phyloP scores from a whole-genome alignment of 2,113 vertebrate genomes.

The Prolemur simus region DNA sequence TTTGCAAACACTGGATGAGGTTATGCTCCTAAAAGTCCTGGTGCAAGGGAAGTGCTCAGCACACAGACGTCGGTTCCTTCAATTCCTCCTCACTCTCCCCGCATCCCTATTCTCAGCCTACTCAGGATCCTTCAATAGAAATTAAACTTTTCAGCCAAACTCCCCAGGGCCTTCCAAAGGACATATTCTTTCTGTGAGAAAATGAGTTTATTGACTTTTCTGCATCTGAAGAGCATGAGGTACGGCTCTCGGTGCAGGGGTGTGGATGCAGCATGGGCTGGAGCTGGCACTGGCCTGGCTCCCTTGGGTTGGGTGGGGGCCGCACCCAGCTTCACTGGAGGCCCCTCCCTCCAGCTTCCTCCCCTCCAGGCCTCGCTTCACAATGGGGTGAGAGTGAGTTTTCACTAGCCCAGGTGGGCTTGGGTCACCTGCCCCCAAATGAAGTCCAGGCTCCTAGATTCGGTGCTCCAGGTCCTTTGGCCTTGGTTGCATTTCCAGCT shows the following conservation, averaged over 20 bases:
- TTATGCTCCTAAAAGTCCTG: not conserved
- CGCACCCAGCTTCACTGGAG: fast-evolving
- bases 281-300: not conserved
- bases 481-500: not conserved
- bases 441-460: not conserved
- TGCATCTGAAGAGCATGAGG: not conserved
- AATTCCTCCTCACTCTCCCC: not conserved
- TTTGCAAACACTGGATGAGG: not conserved
- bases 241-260: not conserved
- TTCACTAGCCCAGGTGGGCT: not conserved
- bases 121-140: constrained; percentile 37
- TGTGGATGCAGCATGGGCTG: fast-evolving
- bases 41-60: not conserved
- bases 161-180: not conserved
- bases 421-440: not conserved
- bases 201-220: constrained; percentile 54
- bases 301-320: not conserved
- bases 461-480: not conserved
- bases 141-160: constrained; percentile 31
- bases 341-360: not conserved
- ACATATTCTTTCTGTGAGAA: constrained; percentile 35
- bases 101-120: constrained; percentile 4
- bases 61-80: not conserved
- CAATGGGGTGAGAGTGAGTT: fast-evolving
- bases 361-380: not conserved